phyloP scores from a whole-genome alignment of 2,888 invertebrate genomes.

The Acleris emargana region DNA sequence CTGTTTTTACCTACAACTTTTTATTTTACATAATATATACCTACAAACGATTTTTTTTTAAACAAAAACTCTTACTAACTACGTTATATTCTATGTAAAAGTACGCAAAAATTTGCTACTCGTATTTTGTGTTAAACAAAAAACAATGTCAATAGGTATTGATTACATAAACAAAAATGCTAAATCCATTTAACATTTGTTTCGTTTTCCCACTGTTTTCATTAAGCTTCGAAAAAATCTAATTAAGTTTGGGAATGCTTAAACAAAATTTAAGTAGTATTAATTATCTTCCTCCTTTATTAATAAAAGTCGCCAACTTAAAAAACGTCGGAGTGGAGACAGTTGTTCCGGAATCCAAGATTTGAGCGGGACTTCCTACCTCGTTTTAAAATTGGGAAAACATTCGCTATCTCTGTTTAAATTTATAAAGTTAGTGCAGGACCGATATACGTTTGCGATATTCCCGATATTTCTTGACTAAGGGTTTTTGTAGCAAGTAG shows the following conservation, averaged over 20 bases:
- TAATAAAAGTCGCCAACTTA: constrained; percentile 77
- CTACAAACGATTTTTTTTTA: too few relatives aligned
- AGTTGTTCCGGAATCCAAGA: constrained; percentile 58
- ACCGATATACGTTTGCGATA: not conserved
- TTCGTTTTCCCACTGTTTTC: constrained; percentile 38
- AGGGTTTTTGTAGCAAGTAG: constrained; percentile 46
- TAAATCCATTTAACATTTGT: constrained; percentile 26
- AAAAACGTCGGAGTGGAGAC: constrained; percentile 70
- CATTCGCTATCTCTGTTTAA: not conserved
- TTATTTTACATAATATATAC: too few relatives aligned
- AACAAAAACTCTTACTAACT: too few relatives aligned
- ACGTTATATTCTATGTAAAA: too few relatives aligned
- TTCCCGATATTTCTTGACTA: constrained; percentile 13
- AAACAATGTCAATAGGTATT: not conserved
- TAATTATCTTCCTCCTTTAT: constrained; percentile 81
- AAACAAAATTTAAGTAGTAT: constrained; percentile 84
- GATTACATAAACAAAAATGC: not conserved
- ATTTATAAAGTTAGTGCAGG: constrained; percentile 3
- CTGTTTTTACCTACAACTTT: too few relatives aligned
- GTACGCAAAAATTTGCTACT: too few relatives aligned
- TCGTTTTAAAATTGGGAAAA: not conserved
- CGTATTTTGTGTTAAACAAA: too few relatives aligned
- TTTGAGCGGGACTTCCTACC: constrained; percentile 41
- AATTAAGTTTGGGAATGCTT: constrained; percentile 75
- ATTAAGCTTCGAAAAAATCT: constrained; percentile 51